Base-by-base conservation (phyloP, 2,888 invertebrate genomes). In the Leucophenga montana region DNA sequence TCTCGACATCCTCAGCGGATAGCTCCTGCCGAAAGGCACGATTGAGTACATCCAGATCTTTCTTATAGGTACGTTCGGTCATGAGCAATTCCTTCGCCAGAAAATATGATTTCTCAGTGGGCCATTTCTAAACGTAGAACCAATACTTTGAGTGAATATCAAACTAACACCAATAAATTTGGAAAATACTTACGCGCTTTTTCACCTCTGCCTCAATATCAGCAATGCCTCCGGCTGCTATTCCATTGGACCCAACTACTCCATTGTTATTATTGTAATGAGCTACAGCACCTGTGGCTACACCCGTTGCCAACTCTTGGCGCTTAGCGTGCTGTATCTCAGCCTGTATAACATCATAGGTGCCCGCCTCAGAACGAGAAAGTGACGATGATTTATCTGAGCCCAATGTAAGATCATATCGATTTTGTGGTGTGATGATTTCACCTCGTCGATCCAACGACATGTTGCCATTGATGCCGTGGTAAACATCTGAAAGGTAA, bases 1-100 rank as follows among this genome's bases (percentile, higher is more conserved):
- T 77, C 77, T 89, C 89, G 53, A 90, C 90, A 56, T 91, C 90
- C 76, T 92, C 92, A 68, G 91, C 90, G 33, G 91, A 90, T 27
- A 94, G 88, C 84, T 94, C 93, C 80, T 94, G 93, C 64, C 94
- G 91, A 80, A 95, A 93, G 91, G 93, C 94, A 86, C 94, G 92
- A 87, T 95, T 95, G 73, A 98, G 92, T 54, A 98, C 95, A 87
- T 97, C 97, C 79, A 98, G 90, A 87, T 98, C 98, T 84, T 97
- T 95, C 85, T 96, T 96, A 88, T 97, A 98, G 0, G 98, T 98
- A 78, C 97, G 91, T 87, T 98, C 98, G 0, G 97, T 98, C 95
- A 97, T 97, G 68, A 98, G 91, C 78, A 98, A 91, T 89, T 98
- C 98, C 88, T 97, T 97, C 66, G 95, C 94, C 77, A 97, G 93